These are phyloP conservation scores for Galaxias olidus DNA, from an alignment of 2,797 vertebrate genomes.

Conservation along the genomic window DNA sequence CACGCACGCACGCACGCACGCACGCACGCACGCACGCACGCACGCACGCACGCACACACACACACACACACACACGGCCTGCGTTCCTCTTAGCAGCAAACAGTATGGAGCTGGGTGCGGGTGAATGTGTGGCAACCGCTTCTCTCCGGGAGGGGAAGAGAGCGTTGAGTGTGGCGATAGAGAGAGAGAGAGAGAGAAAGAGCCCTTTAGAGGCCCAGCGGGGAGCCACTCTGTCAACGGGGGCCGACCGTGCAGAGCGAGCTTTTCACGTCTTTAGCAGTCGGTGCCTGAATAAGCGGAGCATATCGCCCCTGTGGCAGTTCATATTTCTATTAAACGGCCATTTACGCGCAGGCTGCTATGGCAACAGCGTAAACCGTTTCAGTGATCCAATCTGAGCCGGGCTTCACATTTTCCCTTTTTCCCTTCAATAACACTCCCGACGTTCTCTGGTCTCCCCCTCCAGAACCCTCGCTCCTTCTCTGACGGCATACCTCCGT, in stretches of 20 bases:
- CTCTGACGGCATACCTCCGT: constrained; percentile 39
- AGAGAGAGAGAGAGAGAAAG: constrained; percentile 22
- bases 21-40: constrained; percentile 19
- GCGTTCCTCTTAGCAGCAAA: constrained; percentile 16
- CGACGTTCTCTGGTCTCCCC: not conserved
- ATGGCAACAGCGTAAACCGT: constrained; percentile 60
- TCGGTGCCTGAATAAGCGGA: constrained; percentile 61
- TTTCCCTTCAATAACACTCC: constrained; percentile 22
- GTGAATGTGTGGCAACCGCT: not conserved
- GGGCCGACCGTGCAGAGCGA: constrained; percentile 53
- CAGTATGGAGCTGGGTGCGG: not conserved
- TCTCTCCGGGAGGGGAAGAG: constrained; percentile 26
- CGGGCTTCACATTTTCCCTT: constrained; percentile 62
- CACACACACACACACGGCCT: constrained; percentile 24
- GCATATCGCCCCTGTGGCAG: constrained; percentile 52
- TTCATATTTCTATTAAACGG: constrained; percentile 58
- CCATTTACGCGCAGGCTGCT: constrained; percentile 56
- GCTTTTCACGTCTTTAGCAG: constrained; percentile 68
- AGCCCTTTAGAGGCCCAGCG: constrained; percentile 52
- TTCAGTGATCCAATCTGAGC: constrained; percentile 65
- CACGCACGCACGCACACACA: constrained; percentile 40
- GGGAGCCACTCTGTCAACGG: constrained; percentile 45
- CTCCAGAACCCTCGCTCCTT: not conserved
- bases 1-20: constrained; percentile 5
- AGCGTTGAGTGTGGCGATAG: constrained; percentile 48